A percentile compares a stretch with the other conserved stretches of the same genome.
Evolutionary conservation across 2,888 invertebrate species (phyloP).

Genomic region (Drosophila macrospina): DNA sequence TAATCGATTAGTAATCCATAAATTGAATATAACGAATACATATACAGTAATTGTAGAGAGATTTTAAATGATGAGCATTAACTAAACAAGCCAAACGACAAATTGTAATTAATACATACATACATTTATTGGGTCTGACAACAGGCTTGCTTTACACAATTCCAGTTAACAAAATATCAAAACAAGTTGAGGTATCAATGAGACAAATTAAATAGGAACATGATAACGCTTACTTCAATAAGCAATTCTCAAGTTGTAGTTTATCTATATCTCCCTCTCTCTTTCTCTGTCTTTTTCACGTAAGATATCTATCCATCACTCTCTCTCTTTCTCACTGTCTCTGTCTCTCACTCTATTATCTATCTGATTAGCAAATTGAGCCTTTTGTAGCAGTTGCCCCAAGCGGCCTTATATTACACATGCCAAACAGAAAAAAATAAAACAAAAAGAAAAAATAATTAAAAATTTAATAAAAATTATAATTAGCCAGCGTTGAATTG

Average conservation of each 20-base stretch:
- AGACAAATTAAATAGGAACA: conserved; percentile 1
- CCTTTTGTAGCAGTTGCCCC: conserved; percentile 70
- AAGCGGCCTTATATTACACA: conserved; percentile 65
- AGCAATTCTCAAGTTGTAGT: conserved; percentile 22
- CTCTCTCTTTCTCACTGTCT: conserved; percentile 14
- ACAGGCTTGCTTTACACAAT: conserved; percentile 5
- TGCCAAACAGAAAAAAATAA: conserved; percentile 25
- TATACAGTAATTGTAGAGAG: conserved; percentile 30
- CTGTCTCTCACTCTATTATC: conserved; percentile 12
- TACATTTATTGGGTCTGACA: neutral
- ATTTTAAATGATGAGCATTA: conserved; percentile 24
- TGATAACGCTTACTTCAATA: conserved; percentile 19
- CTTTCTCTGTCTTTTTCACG: conserved; percentile 22
- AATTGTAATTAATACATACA: conserved; percentile 17
- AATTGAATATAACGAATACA: conserved; percentile 12
- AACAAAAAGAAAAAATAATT: conserved; percentile 29
- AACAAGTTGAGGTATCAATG: conserved; percentile 7
- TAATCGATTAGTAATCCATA: conserved; percentile 43
- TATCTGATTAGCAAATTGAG: conserved; percentile 42
- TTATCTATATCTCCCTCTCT: conserved; percentile 5
- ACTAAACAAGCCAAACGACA: conserved; percentile 18
- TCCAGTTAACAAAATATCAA: conserved; percentile 30
- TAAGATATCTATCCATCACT: conserved; percentile 5
- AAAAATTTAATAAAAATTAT: conserved; percentile 20
- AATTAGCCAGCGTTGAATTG: conserved; percentile 70